These are phyloP conservation scores for Cirrhinus molitorella DNA, from an alignment of 2,797 vertebrate species.

Conservation along the genomic window DNA sequence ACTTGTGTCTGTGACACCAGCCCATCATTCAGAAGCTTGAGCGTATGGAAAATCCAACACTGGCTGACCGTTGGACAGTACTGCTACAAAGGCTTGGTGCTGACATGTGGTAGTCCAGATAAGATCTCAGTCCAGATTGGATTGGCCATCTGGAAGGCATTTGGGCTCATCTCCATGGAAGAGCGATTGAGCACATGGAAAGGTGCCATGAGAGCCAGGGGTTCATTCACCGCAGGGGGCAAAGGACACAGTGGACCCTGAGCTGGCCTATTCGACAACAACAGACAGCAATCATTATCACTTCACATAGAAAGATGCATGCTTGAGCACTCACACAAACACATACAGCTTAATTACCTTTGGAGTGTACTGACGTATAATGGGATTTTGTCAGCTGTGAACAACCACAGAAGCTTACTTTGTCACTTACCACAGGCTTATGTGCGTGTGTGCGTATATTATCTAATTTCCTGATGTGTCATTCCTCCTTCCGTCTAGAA, in stretches of 20 bases:
- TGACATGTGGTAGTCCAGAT: conserved; percentile 79
- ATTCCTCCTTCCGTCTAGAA: conserved; percentile 20
- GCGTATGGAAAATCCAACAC: conserved; percentile 32
- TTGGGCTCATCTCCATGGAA: conserved; percentile 73
- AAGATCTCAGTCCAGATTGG: conserved; percentile 81
- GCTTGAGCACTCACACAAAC: conserved; percentile 6
- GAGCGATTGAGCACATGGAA: conserved; percentile 66
- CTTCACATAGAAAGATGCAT: neutral
- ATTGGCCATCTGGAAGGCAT: conserved; percentile 86
- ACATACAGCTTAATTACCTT: neutral
- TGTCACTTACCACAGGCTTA: conserved; percentile 32
- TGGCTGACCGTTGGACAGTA: conserved; percentile 16
- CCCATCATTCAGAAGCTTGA: conserved; percentile 27
- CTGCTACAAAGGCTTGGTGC: conserved; percentile 58
- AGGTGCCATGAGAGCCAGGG: conserved; percentile 64
- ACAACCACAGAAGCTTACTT: neutral
- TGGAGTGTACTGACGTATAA: conserved; percentile 10
- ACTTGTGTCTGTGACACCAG: neutral
- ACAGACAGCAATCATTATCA: conserved; percentile 32
- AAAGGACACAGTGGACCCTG: conserved; percentile 48
- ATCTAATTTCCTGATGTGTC: conserved; percentile 25
- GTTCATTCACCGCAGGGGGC: conserved; percentile 66
- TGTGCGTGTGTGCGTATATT: neutral
- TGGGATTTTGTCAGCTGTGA: neutral
- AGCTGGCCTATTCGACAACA: conserved; percentile 15